Evolutionary conservation across 2,888 invertebrate species (phyloP).

Genomic region (Hartigia nigra): DNA sequence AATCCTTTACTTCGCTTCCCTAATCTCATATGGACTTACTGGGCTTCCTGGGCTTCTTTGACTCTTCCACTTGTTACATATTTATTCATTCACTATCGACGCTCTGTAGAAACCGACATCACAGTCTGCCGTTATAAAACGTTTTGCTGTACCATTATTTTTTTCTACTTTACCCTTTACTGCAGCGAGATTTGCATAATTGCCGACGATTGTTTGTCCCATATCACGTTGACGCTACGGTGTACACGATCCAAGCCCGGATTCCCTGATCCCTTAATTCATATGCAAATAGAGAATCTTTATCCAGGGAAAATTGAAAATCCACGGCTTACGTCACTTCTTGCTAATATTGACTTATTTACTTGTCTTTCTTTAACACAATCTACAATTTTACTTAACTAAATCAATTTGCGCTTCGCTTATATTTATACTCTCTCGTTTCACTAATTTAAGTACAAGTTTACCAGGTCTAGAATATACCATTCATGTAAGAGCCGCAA

Average conservation of each 20-base stretch:
- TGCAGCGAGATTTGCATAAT: conserved; percentile 59
- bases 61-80: not conserved
- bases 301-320: conserved; percentile 17
- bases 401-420: not conserved
- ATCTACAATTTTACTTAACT: not conserved
- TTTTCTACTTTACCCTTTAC: conserved; percentile 42
- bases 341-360: not conserved
- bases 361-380: conserved; percentile 6
- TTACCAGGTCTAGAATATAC: not conserved
- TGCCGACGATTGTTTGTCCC: conserved; percentile 61
- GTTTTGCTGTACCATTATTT: conserved; percentile 27
- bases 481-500: not conserved
- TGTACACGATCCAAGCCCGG: conserved; percentile 47
- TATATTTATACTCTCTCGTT: not conserved
- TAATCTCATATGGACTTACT: not conserved
- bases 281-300: conserved; percentile 55
- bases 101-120: not conserved
- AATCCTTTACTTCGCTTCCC: not conserved
- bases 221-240: conserved; percentile 46
- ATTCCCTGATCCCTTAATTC: conserved; percentile 57
- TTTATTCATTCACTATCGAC: not conserved
- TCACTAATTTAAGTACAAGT: not conserved
- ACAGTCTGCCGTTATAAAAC: not conserved
- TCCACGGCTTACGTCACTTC: not conserved
- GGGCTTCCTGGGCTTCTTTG: not conserved